These are phyloP conservation scores for Motacilla tschutschensis DNA, from an alignment of 2,113 vertebrate genomes.

Conservation along the genomic window DNA sequence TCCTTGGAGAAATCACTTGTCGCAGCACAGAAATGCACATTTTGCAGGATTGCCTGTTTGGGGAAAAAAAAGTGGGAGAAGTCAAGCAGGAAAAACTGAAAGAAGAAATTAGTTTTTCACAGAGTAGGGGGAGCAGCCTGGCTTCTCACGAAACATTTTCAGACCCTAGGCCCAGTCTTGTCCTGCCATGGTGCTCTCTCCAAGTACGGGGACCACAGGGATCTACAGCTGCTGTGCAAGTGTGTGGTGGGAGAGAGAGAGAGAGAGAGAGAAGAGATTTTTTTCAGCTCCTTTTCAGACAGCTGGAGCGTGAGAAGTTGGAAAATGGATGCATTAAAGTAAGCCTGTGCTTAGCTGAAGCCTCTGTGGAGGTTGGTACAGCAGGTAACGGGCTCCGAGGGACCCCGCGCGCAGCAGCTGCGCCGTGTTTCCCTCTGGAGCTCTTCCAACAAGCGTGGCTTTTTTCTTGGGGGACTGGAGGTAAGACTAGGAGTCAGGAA, in stretches of 20 bases:
- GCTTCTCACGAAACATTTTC: background rate
- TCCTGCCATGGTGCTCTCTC: rapidly evolving
- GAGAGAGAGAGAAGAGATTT: background rate
- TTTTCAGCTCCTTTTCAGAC: background rate
- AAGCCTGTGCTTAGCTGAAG: background rate
- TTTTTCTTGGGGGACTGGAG: background rate
- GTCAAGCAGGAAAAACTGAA: background rate
- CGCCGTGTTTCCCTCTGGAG: background rate
- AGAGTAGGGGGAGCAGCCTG: background rate
- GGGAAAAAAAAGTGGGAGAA: background rate
- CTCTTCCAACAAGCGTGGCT: background rate
- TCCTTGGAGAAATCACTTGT: rapidly evolving
- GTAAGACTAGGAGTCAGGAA: slow-evolving; percentile 56
- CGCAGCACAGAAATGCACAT: background rate
- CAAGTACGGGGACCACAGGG: rapidly evolving
- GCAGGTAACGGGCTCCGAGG: slow-evolving; percentile 23
- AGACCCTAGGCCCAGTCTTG: background rate
- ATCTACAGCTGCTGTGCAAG: slow-evolving; percentile 2
- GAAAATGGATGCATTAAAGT: background rate
- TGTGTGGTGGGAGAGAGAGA: background rate
- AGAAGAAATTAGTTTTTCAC: background rate
- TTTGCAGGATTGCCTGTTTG: background rate
- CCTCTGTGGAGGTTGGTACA: background rate
- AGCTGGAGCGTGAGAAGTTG: slow-evolving; percentile 28
- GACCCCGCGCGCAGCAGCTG: slow-evolving; percentile 17